A percentile compares a stretch with the other conserved stretches of the same genome.
These are phyloP conservation scores for Cynodonichthys magdalenae DNA, from an alignment of 2,797 vertebrate species.

Conservation along the genomic window DNA sequence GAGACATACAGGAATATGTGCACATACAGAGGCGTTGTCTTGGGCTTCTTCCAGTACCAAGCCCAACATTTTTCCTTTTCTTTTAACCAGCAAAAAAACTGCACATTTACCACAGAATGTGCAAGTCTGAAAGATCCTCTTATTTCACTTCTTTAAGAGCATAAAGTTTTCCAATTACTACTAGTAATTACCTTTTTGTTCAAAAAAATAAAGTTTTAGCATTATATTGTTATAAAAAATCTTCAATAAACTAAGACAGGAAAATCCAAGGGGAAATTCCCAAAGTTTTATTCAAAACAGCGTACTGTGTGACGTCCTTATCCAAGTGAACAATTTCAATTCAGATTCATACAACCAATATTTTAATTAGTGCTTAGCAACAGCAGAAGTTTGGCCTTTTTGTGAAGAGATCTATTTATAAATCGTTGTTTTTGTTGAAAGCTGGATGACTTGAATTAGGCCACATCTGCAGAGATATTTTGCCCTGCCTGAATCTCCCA, in stretches of 20 bases:
- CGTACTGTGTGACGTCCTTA: too few species aligned
- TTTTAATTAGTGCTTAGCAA: not conserved
- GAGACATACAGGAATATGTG: conserved; percentile 9
- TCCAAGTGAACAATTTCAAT: too few species aligned
- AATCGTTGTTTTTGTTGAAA: conserved; percentile 12
- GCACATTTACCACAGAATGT: conserved; percentile 33
- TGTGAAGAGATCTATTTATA: conserved; percentile 21
- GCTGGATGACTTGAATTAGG: conserved; percentile 18
- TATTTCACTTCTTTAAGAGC: conserved; percentile 5
- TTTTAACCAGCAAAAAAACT: conserved; percentile 43
- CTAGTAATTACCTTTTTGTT: conserved; percentile 1
- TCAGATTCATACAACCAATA: not conserved
- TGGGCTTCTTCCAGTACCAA: conserved; percentile 53
- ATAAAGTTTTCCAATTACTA: conserved; percentile 2
- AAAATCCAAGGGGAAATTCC: conserved; percentile 35
- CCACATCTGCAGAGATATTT: conserved; percentile 44
- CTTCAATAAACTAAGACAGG: not conserved
- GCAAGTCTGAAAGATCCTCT: conserved; percentile 26
- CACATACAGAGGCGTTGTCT: conserved; percentile 50
- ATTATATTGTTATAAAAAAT: not conserved
- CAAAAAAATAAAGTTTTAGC: not conserved
- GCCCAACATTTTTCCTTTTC: conserved; percentile 14
- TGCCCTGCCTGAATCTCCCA: conserved; percentile 35
- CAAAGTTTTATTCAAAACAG: not conserved
- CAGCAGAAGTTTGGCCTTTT: conserved; percentile 16